Evolutionary conservation across 2,888 invertebrate species (phyloP).

Genomic region (Zelleria hepariella): DNA sequence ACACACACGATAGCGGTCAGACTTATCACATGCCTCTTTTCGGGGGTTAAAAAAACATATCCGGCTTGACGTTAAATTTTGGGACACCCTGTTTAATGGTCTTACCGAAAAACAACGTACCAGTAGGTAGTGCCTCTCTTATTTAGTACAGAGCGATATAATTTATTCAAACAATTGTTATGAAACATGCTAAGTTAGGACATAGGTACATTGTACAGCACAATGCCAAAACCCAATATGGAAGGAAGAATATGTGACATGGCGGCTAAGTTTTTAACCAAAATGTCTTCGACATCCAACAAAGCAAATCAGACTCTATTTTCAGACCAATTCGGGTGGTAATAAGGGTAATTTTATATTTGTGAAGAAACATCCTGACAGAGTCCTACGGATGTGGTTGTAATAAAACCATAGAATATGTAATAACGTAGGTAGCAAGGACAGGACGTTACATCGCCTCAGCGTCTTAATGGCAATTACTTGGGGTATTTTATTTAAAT

Average conservation of each 20-base stretch:
- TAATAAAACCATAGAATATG: slow-evolving; percentile 12
- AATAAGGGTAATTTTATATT: slow-evolving; percentile 8
- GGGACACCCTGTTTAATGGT: too few relatives aligned
- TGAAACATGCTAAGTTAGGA: background rate
- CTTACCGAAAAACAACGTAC: too few relatives aligned
- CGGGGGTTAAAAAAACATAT: too few relatives aligned
- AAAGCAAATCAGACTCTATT: slow-evolving; percentile 17
- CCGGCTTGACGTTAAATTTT: too few relatives aligned
- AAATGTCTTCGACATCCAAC: slow-evolving; percentile 7
- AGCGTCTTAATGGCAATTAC: background rate
- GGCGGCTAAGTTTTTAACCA: slow-evolving; percentile 15
- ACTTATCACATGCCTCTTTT: too few relatives aligned
- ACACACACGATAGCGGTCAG: too few relatives aligned
- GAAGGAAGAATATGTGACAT: slow-evolving; percentile 12
- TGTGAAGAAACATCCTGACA: slow-evolving; percentile 41
- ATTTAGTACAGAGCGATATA: too few relatives aligned
- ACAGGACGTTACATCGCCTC: background rate
- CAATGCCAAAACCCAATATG: background rate
- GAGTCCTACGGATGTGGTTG: slow-evolving; percentile 19
- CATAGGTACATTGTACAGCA: too few relatives aligned
- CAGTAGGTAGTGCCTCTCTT: too few relatives aligned
- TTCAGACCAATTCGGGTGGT: slow-evolving; percentile 7
- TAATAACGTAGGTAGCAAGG: background rate
- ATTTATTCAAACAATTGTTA: background rate
- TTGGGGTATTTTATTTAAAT: background rate